Percentiles rank a stretch among this genome's conserved stretches.
Evolutionary conservation across 2,888 invertebrate species (phyloP).

Genomic region (Leucania comma): DNA sequence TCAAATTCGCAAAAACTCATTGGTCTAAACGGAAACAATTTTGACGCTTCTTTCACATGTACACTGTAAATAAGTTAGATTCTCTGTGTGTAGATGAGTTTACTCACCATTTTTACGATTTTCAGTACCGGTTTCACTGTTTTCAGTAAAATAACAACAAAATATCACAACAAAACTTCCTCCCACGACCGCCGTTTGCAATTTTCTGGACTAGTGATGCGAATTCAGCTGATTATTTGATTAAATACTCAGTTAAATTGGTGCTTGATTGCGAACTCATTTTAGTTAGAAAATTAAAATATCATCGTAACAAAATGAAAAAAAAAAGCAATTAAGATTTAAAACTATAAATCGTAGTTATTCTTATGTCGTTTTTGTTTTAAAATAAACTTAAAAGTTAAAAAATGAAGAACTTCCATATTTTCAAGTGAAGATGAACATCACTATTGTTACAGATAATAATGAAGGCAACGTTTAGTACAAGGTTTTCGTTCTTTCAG

Average conservation of each 20-base stretch:
- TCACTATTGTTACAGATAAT: slow-evolving; percentile 37
- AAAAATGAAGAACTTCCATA: background rate
- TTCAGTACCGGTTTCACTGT: slow-evolving; percentile 73
- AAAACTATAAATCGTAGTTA: no score
- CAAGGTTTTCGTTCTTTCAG: background rate
- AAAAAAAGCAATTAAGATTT: rapidly evolving
- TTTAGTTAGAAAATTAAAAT: background rate
- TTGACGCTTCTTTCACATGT: slow-evolving; percentile 3
- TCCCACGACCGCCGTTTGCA: slow-evolving; percentile 80
- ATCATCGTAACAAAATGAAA: no score
- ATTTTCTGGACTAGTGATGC: slow-evolving; percentile 75
- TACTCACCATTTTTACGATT: slow-evolving; percentile 80
- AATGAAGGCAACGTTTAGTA: slow-evolving; percentile 29
- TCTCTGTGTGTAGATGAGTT: background rate
- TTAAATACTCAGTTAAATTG: background rate
- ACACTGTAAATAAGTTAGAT: background rate
- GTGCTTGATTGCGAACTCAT: background rate
- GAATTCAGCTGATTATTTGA: slow-evolving; percentile 2
- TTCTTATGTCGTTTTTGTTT: no score
- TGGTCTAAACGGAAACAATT: slow-evolving; percentile 28
- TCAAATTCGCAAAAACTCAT: slow-evolving; percentile 57
- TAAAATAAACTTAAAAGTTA: background rate
- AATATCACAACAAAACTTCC: slow-evolving; percentile 86
- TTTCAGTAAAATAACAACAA: slow-evolving; percentile 75
- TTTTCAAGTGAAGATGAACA: background rate